Base-by-base conservation (phyloP, 2,113 vertebrate genomes). In the Pavo muticus region DNA sequence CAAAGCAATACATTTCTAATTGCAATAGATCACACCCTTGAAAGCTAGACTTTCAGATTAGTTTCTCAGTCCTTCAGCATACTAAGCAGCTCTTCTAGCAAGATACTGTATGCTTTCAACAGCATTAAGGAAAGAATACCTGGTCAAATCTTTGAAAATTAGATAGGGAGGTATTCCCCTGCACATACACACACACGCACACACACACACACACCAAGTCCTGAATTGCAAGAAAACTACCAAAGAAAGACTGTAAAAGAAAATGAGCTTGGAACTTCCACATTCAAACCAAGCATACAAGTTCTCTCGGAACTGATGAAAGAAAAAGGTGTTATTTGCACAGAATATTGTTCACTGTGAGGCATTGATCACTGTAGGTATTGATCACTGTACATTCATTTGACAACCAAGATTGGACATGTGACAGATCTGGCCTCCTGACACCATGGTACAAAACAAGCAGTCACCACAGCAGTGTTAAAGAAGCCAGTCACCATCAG, bases 1-100 rank as follows among this genome's bases (percentile, higher is more conserved):
- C 84, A 93, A 95, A 96, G 90, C 88, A 93, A 95, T 95, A 96
- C 56, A 93, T 96, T 91, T 96, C 91, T 95, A 96, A 96, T 96
- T 96, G 91, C 90, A 91, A 88, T 92, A 96, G 83, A 94, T 94
- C 88, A 93, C 92, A 91, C 50, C 47, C 73, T 90, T 82, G 73
- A 93, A 95, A 90, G 77, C 77, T 93, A 93, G 95, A 95, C 91
- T 96, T 82, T 11, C 0, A 92, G 91, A 95, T 94, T 87, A 95
- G 74, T 80, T 96, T 92, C 80, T 74, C 63, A 94, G 71, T 92
- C 84, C 72, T 85, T 90, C 82, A 74, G 92, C 93, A 96, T 96
- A 96, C 91, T 94, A 93, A 96, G 76, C 56, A 93, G 93, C 37
- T 91, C 68, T 79, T 79, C 85, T 63, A 90, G 70, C 52, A 86